phyloP scores from a whole-genome alignment of 2,888 invertebrate species.

The Kuschelorhynchus macadamiae region DNA sequence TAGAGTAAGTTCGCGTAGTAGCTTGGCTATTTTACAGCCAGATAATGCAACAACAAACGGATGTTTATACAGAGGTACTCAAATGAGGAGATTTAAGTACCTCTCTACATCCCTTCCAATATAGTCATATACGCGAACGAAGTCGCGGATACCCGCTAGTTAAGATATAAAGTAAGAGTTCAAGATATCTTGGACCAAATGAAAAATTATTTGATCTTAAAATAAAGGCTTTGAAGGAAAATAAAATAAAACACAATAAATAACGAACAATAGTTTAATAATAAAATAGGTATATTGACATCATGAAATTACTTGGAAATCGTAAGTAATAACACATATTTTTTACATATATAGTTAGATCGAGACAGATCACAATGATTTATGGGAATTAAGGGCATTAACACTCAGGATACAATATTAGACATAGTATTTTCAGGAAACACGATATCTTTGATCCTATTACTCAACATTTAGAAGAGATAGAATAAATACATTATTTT shows the following conservation, averaged over 20 bases:
- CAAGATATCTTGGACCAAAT: too few species aligned
- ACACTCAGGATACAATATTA: constrained; percentile 53
- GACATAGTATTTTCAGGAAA: constrained; percentile 45
- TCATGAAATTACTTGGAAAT: constrained; percentile 63
- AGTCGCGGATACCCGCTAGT: too few species aligned
- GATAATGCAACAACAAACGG: too few species aligned
- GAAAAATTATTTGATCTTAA: too few species aligned
- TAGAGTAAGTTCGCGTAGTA: too few species aligned
- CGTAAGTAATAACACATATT: constrained; percentile 51
- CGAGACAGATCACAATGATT: constrained; percentile 62
- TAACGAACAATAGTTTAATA: constrained; percentile 67
- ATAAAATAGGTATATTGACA: constrained; percentile 69
- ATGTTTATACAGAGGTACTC: too few species aligned
- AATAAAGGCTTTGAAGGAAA: too few species aligned
- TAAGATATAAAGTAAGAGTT: too few species aligned
- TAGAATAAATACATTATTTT: constrained; percentile 32
- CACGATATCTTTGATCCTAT: constrained; percentile 55
- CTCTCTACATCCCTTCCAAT: too few species aligned
- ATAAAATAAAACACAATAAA: constrained; percentile 55
- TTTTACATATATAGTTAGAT: constrained; percentile 53
- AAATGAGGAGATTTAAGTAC: too few species aligned
- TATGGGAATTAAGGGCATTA: constrained; percentile 53
- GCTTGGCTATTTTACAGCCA: too few species aligned
- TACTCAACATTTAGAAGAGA: constrained; percentile 39
- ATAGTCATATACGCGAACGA: too few species aligned